Conservation (phyloP, 2,797 vertebrate species). For the Gadopsis bispinosus region DNA sequence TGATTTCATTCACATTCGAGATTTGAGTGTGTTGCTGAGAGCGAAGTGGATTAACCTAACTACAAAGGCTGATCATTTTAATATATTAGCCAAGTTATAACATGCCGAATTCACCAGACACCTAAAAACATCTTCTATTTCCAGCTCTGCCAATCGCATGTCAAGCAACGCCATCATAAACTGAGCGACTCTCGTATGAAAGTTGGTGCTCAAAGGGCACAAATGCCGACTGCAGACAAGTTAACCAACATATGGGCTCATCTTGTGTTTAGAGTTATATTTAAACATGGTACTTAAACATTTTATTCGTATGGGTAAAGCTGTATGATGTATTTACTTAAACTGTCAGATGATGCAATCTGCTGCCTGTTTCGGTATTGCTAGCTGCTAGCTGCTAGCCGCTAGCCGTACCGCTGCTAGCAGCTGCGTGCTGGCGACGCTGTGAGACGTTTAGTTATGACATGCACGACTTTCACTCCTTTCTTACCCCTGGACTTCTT, state of each 20-base stretch:
- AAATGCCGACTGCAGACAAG: not conserved
- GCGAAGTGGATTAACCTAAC: not conserved
- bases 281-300: not conserved
- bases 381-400: conserved; percentile 47
- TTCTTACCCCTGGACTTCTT: conserved; percentile 83
- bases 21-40: not conserved
- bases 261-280: not conserved
- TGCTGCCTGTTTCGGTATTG: conserved; percentile 49
- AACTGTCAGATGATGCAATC: conserved; percentile 82
- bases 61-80: not conserved
- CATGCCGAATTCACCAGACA: not conserved
- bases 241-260: fast-evolving
- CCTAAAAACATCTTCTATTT: not conserved
- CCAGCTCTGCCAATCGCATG: not conserved
- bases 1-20: not conserved
- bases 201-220: not conserved
- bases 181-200: not conserved
- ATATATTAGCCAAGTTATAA: not conserved
- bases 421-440: not conserved
- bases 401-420: conserved; percentile 32
- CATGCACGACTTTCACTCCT: not conserved
- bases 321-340: not conserved
- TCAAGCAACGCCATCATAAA: not conserved
- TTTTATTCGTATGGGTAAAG: not conserved
- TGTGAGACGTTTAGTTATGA: not conserved